phyloP scores from a whole-genome alignment of 2,113 vertebrate species.

The Lycocorax pyrrhopterus region DNA sequence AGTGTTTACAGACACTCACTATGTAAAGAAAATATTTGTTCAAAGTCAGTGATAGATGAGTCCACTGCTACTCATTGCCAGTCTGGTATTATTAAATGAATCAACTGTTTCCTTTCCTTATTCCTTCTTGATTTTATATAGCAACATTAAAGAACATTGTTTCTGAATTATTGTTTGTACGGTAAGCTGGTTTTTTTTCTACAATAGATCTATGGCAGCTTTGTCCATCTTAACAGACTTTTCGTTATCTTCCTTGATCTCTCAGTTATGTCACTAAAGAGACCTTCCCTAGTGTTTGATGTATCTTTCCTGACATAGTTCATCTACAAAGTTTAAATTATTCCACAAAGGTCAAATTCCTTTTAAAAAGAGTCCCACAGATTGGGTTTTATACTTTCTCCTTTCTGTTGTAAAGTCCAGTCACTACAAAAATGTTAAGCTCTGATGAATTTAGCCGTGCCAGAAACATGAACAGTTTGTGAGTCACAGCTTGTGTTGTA shows the following conservation, averaged over 20 bases:
- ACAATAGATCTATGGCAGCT: neutral
- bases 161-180: neutral
- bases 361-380: neutral
- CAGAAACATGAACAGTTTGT: neutral
- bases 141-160: neutral
- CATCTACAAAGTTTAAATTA: neutral
- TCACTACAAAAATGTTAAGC: neutral
- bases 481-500: neutral
- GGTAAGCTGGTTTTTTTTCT: neutral
- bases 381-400: neutral
- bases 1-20: neutral
- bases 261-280: neutral
- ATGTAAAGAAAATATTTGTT: neutral
- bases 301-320: neutral
- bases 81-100: neutral
- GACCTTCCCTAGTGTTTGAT: neutral
- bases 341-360: neutral
- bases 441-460: neutral
- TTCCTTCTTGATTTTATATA: neutral
- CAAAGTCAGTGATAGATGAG: neutral
- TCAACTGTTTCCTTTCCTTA: neutral
- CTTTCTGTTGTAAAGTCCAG: neutral
- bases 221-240: neutral
- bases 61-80: neutral
- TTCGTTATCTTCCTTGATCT: neutral